These are phyloP conservation scores for Raja brachyura DNA, from an alignment of 2,113 vertebrate species.

Conservation along the genomic window DNA sequence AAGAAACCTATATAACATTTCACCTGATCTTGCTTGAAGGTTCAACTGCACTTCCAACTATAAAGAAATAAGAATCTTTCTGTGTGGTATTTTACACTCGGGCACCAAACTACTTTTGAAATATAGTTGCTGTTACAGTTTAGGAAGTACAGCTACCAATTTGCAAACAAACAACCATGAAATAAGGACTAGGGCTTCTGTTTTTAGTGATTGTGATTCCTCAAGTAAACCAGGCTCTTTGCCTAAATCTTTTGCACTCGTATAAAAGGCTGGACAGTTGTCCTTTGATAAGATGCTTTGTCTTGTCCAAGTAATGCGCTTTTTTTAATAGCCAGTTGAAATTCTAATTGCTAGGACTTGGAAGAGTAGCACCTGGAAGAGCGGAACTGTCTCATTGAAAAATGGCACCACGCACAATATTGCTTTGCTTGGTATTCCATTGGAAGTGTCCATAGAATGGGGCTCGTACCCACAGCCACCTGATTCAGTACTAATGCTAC, in stretches of 20 bases:
- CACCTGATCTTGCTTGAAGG: neutral
- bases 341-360: no score
- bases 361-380: no score
- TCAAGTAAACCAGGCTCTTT: neutral
- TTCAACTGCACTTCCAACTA: neutral
- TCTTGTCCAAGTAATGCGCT: no score
- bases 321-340: no score
- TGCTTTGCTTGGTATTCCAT: neutral
- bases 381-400: neutral
- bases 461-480: neutral
- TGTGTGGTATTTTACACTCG: neutral
- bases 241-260: neutral
- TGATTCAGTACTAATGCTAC: neutral
- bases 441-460: neutral
- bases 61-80: neutral
- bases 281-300: no score
- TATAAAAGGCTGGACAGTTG: neutral
- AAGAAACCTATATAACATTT: neutral
- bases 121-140: neutral
- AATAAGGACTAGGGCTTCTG: neutral
- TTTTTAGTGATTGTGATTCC: neutral
- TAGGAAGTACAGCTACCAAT: neutral
- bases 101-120: neutral
- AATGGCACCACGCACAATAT: neutral
- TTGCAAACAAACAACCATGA: neutral